These are phyloP conservation scores for Drosophila borealis DNA, from an alignment of 2,888 invertebrate species.

Conservation along the genomic window DNA sequence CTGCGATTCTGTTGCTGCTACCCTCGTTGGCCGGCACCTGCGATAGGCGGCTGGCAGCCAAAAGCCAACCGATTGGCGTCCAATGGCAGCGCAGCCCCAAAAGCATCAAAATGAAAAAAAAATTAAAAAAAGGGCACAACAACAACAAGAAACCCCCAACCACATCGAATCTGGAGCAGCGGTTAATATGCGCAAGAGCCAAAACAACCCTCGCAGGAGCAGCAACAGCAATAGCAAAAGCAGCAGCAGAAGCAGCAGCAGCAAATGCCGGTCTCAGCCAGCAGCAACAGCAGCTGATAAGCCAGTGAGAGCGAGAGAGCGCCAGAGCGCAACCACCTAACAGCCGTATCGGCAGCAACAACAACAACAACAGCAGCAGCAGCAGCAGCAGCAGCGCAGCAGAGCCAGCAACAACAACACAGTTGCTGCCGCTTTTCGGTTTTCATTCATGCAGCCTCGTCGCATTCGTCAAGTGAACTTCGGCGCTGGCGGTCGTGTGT, in stretches of 20 bases:
- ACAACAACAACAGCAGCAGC: constrained; percentile 16
- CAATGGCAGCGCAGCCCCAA: constrained; percentile 70
- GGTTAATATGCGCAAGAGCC: constrained; percentile 68
- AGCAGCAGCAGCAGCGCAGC: constrained; percentile 23
- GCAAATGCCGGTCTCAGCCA: constrained; percentile 67
- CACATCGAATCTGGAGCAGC: constrained; percentile 17
- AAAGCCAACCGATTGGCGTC: constrained; percentile 50
- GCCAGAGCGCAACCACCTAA: constrained; percentile 61
- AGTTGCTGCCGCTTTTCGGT: constrained; percentile 46
- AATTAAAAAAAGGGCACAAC: constrained; percentile 18
- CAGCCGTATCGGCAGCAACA: constrained; percentile 14
- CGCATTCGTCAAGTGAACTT: constrained; percentile 78
- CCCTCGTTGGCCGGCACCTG: constrained; percentile 73
- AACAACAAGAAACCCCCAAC: constrained; percentile 46
- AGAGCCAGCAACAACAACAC: constrained; percentile 17
- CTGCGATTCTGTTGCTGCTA: constrained; percentile 39
- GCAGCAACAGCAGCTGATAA: constrained; percentile 53
- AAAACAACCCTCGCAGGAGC: constrained; percentile 63
- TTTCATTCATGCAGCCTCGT: constrained; percentile 66
- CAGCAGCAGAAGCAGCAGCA: constrained; percentile 23
- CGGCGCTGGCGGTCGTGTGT: constrained; percentile 82
- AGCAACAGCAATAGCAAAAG: constrained; percentile 17
- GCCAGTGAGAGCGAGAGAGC: constrained; percentile 52
- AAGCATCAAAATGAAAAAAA: constrained; percentile 16
- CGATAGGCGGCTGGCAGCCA: constrained; percentile 72